Evolutionary conservation across 1,140 invertebrate genomes (phyloP), one percentile per base, ranked within the genome.

Genomic region (Pantala flavescens): DNA sequence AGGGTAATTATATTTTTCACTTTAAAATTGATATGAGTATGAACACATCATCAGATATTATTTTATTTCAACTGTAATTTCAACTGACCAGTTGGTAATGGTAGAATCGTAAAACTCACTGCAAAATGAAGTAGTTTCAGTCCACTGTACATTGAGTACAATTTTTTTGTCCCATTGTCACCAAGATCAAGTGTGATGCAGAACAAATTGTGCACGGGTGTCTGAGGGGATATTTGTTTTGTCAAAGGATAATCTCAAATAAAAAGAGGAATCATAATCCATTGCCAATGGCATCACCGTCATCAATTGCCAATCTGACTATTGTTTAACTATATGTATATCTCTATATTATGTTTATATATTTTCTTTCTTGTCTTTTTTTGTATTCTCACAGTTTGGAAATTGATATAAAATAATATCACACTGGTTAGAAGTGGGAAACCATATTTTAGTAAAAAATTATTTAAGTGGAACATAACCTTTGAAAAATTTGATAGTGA

Each of bases 61-160:
- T 55, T 72, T 75, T 73, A 36, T 72, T 76, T 76, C 74, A 74
- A 76, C 70, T 76, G 71, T 73, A 76, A 75, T 75, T 76, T 74
- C 71, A 76, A 75, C 76, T 75, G 74, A 76, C 76, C 76, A 76
- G 71, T 76, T 76, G 71, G 70, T 76, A 76, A 76, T 75, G 73
- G 73, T 74, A 76, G 70, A 73, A 76, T 73, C 71, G 49, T 74
- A 74, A 76, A 71, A 76, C 43, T 76, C 72, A 74, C 75, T 71
- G 16, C 24, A 43, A 74, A 74, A 71, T 21, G 49, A 70, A 74
- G 72, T 71, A 73, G 72, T 73, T 71, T 76, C 76, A 76, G 76
- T 76, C 76, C 76, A 76, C 74, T 74, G 75, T 74, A 76, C 73
- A 76, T 71, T 70, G 14, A 74, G 70, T 74, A 74, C 36, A 75